These are phyloP conservation scores for Erpornis zantholeuca DNA, from an alignment of 2,113 vertebrate genomes.

Conservation along the genomic window DNA sequence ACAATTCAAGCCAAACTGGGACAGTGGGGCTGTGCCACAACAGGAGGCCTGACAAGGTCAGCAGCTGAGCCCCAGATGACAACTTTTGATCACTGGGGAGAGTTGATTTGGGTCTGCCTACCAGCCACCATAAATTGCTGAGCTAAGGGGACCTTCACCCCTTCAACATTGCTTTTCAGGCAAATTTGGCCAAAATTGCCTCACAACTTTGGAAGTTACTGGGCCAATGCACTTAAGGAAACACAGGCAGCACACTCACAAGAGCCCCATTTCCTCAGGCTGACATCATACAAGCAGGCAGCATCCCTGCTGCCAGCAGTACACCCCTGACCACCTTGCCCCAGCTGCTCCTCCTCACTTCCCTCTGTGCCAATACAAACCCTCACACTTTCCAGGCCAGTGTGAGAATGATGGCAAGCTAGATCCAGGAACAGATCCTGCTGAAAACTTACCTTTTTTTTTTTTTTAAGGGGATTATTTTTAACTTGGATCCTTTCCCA, in stretches of 20 bases:
- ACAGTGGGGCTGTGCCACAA: background rate
- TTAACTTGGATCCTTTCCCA: constrained; percentile 54
- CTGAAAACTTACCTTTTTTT: background rate
- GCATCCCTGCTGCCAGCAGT: background rate
- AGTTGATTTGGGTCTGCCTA: background rate
- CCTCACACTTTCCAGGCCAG: background rate
- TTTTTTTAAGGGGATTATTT: constrained; percentile 9
- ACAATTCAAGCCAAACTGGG: background rate
- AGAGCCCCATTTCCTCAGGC: background rate
- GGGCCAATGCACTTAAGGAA: accelerated
- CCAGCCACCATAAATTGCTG: background rate
- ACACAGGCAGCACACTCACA: background rate
- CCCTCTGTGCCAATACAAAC: background rate
- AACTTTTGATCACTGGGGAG: background rate
- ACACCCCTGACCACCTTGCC: background rate
- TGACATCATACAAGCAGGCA: background rate
- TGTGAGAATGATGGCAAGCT: background rate
- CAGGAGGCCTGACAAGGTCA: accelerated
- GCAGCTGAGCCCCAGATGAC: background rate
- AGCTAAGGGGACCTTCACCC: background rate
- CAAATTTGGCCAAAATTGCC: background rate
- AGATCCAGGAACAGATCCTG: constrained; percentile 33
- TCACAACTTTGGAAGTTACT: background rate
- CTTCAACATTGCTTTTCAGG: background rate
- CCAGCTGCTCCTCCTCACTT: background rate